Evolutionary conservation across 2,888 invertebrate species (phyloP).

Genomic region (Holacanthella duospinosa): DNA sequence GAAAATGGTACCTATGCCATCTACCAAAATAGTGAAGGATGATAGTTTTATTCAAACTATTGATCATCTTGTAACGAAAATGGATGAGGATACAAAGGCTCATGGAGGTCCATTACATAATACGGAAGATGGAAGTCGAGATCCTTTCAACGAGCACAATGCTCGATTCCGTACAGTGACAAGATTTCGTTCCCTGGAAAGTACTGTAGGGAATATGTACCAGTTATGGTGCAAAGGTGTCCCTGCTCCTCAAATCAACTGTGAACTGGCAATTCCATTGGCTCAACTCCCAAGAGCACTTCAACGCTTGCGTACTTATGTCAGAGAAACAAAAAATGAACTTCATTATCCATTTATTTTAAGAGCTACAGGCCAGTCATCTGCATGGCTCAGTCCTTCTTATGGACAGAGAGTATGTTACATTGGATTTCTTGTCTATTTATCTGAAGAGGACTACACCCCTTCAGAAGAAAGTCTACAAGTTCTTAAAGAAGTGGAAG

Average conservation of each 20-base stretch:
- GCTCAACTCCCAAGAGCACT: neutral
- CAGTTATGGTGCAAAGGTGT: constrained; percentile 4
- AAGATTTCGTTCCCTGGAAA: neutral
- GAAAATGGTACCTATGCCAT: neutral
- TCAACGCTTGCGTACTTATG: neutral
- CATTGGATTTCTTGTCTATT: constrained; percentile 6
- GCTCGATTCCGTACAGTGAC: constrained; percentile 1
- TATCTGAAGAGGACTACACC: neutral
- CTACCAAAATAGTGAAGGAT: neutral
- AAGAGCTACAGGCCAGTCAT: neutral
- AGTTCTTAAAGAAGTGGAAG: neutral
- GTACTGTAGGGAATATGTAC: neutral
- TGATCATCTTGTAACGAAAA: constrained; percentile 1
- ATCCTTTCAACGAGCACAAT: constrained; percentile 3
- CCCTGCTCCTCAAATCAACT: constrained; percentile 5
- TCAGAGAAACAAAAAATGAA: neutral
- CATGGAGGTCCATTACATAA: neutral
- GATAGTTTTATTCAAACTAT: neutral
- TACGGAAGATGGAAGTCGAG: neutral
- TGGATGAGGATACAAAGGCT: constrained; percentile 2
- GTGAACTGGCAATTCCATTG: neutral
- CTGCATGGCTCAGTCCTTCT: constrained; percentile 1
- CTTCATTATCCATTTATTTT: constrained; percentile 6
- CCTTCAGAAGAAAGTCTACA: neutral
- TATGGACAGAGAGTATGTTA: neutral